Evolutionary conservation across 2,888 invertebrate species (phyloP), one percentile per base, ranked within the genome.

Genomic region (Bhutanitis thaidina): DNA sequence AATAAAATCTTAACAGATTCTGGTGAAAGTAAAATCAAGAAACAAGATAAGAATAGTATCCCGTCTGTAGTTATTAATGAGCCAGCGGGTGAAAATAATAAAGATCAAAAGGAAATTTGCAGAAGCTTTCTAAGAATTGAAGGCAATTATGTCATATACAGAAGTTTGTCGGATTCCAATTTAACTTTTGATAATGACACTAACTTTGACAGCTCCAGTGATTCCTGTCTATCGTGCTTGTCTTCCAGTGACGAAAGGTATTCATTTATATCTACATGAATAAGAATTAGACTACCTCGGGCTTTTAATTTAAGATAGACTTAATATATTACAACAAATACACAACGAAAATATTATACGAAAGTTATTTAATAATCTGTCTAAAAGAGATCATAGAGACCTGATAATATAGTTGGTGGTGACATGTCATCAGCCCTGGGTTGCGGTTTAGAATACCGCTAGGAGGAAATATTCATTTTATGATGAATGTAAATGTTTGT

Each of bases 181-280:
- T 67, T 89, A 25, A 67, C 77, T 0, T 69, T 62, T 34, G 71
- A 74, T 25, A 72, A 72, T 41, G 72, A 75, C 29, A 61, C 59
- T 2, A 65, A 63, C 52, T 63, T 62, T 32, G 71, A 71, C n/a
- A 77, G 74, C 48, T 83, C 82, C 12, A 79, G 70, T 54, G 84
- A 80, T 29, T 84, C 86, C 0, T 82, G 78, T 39, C 59, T 75
- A 1, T 84, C 85, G 0, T 74, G 75, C 58, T 46, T 72, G 9
- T 78, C 80, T n/a, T 81, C 78, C 0, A 72, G 72, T 44, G 83
- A 85, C 62, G 84, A 81, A 57, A 81, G 85, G 88, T 87, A 46
- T n/a, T 15, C 1, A 27, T 27, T 5, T 7, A 5, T 27, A 27
- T 27, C 20, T 27, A 27, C 2, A 27, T 27, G 7, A 7, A 27